phyloP scores from a whole-genome alignment of 2,888 invertebrate genomes.

The Penaeus monodon region DNA sequence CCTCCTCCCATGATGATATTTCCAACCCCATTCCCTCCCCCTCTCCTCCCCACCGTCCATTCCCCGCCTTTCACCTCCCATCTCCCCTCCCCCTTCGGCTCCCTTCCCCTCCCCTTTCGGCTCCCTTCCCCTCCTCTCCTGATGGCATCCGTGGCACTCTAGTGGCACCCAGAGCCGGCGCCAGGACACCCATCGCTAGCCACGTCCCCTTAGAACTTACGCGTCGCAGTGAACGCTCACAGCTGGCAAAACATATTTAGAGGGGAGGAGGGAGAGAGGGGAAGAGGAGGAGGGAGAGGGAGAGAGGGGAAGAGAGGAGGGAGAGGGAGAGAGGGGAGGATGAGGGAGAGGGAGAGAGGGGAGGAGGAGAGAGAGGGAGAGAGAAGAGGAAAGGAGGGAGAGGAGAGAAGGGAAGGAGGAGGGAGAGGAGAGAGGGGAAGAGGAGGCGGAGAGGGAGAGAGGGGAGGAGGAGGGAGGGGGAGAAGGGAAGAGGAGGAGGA shows the following conservation, averaged over 20 bases:
- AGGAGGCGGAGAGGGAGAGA: no score
- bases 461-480: no score
- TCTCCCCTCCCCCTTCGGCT: no score
- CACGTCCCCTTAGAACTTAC: background rate
- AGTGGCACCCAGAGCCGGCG: constrained; percentile 15
- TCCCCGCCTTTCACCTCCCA: no score
- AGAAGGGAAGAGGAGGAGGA: no score
- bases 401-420: background rate
- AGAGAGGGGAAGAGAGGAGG: background rate
- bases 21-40: no score
- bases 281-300: no score
- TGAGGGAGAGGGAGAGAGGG: background rate
- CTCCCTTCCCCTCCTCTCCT: constrained; percentile 5
- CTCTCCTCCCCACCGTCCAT: no score
- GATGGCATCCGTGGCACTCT: constrained; percentile 37
- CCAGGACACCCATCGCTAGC: constrained; percentile 34
- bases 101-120: no score
- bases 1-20: no score
- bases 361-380: background rate
- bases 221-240: background rate
- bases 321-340: background rate
- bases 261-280: no score
- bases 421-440: background rate
- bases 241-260: background rate
- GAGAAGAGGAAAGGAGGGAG: background rate